phyloP scores from a whole-genome alignment of 2,113 vertebrate species.

The Alaudala cheleensis region DNA sequence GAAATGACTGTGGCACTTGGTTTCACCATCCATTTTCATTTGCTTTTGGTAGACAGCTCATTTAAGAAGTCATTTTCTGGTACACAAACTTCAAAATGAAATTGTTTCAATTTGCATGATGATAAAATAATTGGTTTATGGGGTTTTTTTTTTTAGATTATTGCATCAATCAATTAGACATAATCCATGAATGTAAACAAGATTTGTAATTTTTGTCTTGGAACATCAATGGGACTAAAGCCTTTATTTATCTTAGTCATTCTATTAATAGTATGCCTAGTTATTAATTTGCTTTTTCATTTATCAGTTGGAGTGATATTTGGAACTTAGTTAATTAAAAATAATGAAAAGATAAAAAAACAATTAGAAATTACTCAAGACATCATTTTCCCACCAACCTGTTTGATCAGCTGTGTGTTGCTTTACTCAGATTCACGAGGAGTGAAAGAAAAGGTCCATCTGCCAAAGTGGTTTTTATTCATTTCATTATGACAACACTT shows the following conservation, averaged over 20 bases:
- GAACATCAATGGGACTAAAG: not conserved
- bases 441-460: not conserved
- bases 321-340: not conserved
- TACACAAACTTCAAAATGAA: conserved; percentile 70
- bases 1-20: not conserved
- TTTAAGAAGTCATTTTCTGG: conserved; percentile 71
- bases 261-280: not conserved
- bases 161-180: conserved; percentile 34
- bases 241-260: not conserved
- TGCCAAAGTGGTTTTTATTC: not conserved
- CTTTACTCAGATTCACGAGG: not conserved
- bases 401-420: not conserved
- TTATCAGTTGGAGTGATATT: not conserved
- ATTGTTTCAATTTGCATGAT: conserved; percentile 57
- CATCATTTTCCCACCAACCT: not conserved
- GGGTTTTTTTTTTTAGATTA: conserved; percentile 16
- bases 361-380: not conserved
- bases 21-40: conserved; percentile 44
- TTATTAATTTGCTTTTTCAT: not conserved
- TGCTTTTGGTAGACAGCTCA: conserved; percentile 36
- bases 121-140: conserved; percentile 45
- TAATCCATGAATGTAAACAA: conserved; percentile 43
- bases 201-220: conserved; percentile 2
- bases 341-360: not conserved
- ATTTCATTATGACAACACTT: not conserved